phyloP scores from a whole-genome alignment of 2,888 invertebrate genomes.

The Megalurothrips usitatus region DNA sequence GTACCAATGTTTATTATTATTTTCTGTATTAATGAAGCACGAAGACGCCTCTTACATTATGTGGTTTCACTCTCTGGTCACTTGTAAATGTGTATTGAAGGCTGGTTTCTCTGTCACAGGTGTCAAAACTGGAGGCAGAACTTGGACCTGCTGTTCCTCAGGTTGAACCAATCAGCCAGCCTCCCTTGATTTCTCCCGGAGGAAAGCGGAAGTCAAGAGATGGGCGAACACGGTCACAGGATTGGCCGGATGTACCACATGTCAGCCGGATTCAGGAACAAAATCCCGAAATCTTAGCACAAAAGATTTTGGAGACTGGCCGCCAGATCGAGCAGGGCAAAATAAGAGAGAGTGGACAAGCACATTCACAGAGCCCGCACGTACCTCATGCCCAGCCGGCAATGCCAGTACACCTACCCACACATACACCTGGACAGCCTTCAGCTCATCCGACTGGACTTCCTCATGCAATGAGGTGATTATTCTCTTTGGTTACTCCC shows the following conservation, averaged over 20 bases:
- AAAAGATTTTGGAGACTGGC: slow-evolving; percentile 84
- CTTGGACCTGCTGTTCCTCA: slow-evolving; percentile 44
- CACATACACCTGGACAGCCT: neutral
- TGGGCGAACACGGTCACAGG: slow-evolving; percentile 74
- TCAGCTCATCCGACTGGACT: neutral
- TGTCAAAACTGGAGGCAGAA: slow-evolving; percentile 72
- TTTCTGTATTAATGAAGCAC: too few relatives aligned
- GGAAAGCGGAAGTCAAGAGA: slow-evolving; percentile 59
- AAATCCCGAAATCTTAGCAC: slow-evolving; percentile 83
- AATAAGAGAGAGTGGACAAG: slow-evolving; percentile 42
- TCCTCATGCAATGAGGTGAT: neutral
- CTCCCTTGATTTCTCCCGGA: neutral
- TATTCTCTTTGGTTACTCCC: neutral
- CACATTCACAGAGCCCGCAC: slow-evolving; percentile 38
- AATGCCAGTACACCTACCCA: neutral
- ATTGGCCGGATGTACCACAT: slow-evolving; percentile 88
- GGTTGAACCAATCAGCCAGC: neutral
- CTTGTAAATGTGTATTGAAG: neutral
- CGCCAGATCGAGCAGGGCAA: slow-evolving; percentile 84
- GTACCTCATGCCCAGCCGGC: neutral
- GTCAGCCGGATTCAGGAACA: slow-evolving; percentile 87
- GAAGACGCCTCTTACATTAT: neutral
- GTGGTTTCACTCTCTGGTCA: too few relatives aligned
- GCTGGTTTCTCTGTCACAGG: slow-evolving; percentile 39
- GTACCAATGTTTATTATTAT: neutral